phyloP scores from a whole-genome alignment of 2,888 invertebrate species.

The Poecilobothrus nobilitatus region DNA sequence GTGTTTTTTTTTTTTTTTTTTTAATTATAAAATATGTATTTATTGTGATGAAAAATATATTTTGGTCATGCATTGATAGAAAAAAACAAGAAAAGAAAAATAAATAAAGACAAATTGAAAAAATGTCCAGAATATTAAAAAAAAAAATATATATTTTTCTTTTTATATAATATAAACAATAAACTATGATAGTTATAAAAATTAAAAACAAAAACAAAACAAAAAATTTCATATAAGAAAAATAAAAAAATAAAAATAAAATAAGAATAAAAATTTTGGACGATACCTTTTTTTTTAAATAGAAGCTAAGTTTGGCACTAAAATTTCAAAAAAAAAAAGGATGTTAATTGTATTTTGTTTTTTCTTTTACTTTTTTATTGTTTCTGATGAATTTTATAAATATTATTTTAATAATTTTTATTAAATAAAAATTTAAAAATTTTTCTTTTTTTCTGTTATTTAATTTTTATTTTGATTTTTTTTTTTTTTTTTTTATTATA shows the following conservation, averaged over 20 bases:
- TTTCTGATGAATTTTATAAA: neutral
- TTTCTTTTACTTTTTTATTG: neutral
- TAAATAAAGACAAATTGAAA: no score
- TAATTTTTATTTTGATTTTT: neutral
- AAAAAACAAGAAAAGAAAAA: no score
- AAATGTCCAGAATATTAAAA: no score
- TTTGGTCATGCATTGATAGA: no score
- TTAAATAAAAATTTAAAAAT: neutral
- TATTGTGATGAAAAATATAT: no score
- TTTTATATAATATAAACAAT: neutral
- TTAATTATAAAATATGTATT: no score
- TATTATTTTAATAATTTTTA: neutral
- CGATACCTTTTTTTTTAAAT: neutral
- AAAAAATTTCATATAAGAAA: neutral
- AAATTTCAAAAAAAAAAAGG: neutral
- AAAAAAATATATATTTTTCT: no score
- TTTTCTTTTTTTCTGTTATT: neutral
- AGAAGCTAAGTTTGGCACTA: conserved; percentile 4
- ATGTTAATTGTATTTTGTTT: neutral
- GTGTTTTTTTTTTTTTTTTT: no score
- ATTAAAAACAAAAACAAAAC: neutral
- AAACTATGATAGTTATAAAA: neutral
- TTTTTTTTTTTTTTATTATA: neutral
- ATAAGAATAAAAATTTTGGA: neutral
- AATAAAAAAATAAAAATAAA: neutral